Base-by-base conservation (phyloP, 2,797 vertebrate species). In the Tachyglossus aculeatus region DNA sequence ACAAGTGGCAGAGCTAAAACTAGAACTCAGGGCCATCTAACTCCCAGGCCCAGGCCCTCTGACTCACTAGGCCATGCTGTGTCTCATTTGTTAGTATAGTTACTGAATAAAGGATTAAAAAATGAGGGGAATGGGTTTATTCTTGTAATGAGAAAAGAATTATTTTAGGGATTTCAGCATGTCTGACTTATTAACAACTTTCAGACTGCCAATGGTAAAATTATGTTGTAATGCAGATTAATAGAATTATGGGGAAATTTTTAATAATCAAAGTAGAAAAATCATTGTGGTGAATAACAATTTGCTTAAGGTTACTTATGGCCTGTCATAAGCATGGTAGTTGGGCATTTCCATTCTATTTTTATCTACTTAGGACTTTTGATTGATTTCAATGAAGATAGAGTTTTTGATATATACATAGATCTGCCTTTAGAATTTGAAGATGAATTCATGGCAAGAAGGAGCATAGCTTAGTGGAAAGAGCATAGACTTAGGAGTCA, bases 131-230 rank as follows among this genome's bases (percentile, higher is more conserved):
- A n/a, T n/a, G n/a, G n/a, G n/a, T n/a, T n/a, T n/a, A n/a, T n/a
- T n/a, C n/a, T n/a, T n/a, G n/a, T n/a, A n/a, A n/a, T n/a, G n/a
- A n/a, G n/a, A n/a, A n/a, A n/a, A n/a, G n/a, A n/a, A n/a, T n/a
- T n/a, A 78, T 75, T 71, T 66, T 64, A 38, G 71, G 53, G 33
- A 56, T 74, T 69, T 41, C 41, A 73, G 34, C 68, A 76, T 74
- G 76, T 68, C 55, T 87, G 71, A 58, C 65, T 81, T 67, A 56
- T 47, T 78, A 74, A 76, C 83, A 81, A 78, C 67, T 34, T 67
- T 71, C 80, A 75, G 71, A 40, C 40, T 77, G 59, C 56, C 68
- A 76, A 81, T 85, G 78, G 53, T 74, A 81, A 83, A 81, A 70
- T 55, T 32, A 59, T 2, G 31, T 62, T 59, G 41, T 71, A 56